phyloP scores from a whole-genome alignment of 2,888 invertebrate genomes.

The Cancer borealis region DNA sequence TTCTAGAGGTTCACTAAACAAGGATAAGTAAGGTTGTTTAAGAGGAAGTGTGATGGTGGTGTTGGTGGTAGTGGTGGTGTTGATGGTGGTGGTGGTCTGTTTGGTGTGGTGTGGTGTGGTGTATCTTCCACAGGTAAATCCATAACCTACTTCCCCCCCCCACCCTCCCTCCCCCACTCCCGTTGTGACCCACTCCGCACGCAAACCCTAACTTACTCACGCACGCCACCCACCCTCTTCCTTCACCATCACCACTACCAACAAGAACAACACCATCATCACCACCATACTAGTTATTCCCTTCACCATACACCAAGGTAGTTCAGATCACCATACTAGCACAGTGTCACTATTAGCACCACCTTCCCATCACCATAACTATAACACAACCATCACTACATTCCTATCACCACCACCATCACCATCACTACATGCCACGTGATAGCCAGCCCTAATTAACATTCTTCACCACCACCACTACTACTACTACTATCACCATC shows the following conservation, averaged over 20 bases:
- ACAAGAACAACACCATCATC: not conserved
- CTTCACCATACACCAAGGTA: not conserved
- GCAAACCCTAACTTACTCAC: slow-evolving; percentile 54
- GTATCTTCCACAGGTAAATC: slow-evolving; percentile 58
- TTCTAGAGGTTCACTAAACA: not conserved
- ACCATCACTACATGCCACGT: not conserved
- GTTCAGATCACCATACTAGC: not conserved
- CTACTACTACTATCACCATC: not conserved
- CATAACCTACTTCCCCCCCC: slow-evolving; percentile 43
- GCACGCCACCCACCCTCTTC: slow-evolving; percentile 32
- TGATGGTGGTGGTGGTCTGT: not conserved
- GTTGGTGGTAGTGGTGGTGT: not conserved
- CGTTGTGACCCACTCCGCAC: slow-evolving; percentile 50
- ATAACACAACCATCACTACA: not conserved
- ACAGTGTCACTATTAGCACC: not conserved
- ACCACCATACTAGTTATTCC: not conserved
- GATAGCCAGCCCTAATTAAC: not conserved
- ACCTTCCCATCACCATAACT: not conserved
- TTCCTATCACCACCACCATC: not conserved
- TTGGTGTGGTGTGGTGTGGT: slow-evolving; percentile 23
- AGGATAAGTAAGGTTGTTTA: not conserved
- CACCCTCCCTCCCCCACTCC: slow-evolving; percentile 8
- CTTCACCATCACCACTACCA: slow-evolving; percentile 38
- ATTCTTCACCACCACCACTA: not conserved
- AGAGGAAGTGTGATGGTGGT: not conserved